Base-by-base conservation (phyloP, 53 echinoderm and acorn worm genomes). In the Luidia sarsii region DNA sequence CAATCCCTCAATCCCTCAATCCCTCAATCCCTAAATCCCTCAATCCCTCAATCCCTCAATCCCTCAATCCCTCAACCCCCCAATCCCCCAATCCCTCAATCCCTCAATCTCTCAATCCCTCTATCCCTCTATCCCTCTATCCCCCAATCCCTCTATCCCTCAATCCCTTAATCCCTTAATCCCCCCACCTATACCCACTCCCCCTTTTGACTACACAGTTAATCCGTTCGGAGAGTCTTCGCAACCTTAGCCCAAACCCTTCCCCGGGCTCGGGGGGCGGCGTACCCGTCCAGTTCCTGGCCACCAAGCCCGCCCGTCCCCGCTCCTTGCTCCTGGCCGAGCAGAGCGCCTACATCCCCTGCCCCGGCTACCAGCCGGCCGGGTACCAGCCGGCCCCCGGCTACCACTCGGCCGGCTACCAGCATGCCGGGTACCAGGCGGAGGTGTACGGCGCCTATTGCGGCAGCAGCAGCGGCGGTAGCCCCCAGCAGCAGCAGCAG, bases 221-320 rank as follows among this genome's bases (percentile, higher is more conserved):
- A 20, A 73, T 89, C 24, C 84, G 94, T 3, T 94, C 91, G 53
- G 94, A 94, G 81, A 94, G 94, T 56, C 82, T 94, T 10, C 91
- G 94, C 39, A 94, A 94, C 79, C 81, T 94, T 71, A 88, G 87
- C 75, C 93, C 85, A 7, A 65, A 86, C 33, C 85, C 84, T 52
- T 93, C 93, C 16, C 90, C 93, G 15, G 84, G 84, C 27, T 60
- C 77, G 4, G 19, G 8, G 16, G 48, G 60, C 7, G 61, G 59
- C 19, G n/a, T n/a, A n/a, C 28, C 56, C 4, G n/a, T 61, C 9
- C 84, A 63, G 52, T 84, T 64, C 29, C 11, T 73, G 18, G 29
- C 73, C 1, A 32, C 64, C 16, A 71, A 84, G 65, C 72, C 84
- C 0, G 64, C 73, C 4, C 72, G 84, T 21, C 84, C 84, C 4